Evolutionary conservation across 37 sponge, comb jelly and placozoan species (phyloP), one percentile per base, ranked within the genome.

Genomic region (Oopsacas minuta): DNA sequence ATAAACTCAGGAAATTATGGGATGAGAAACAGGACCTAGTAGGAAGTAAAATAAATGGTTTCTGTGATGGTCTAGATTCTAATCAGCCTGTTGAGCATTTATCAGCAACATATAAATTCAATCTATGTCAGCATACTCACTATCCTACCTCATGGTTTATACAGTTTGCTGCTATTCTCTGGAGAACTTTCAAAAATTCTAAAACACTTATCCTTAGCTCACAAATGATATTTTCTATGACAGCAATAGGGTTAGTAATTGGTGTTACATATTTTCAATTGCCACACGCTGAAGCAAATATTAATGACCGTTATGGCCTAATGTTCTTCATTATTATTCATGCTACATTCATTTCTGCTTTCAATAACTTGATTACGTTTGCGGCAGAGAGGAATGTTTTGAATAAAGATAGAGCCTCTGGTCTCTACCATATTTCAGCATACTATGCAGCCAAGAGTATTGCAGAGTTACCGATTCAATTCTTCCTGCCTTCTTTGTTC

Each of bases 241-340:
- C 89, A 1, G 25, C 39, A 23, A 20, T 89, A 36, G 0, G 90
- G 7, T 5, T 89, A 0, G 36, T 89, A 22, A 86, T 52, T 5
- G 36, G 86, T 36, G 38, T 91, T n/a, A 39, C 88, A 30, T 93
- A 92, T 89, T 93, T 93, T 82, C 94, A 91, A 85, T 52, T 89
- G 0, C 88, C 91, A 0, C 38, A 52, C 1, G 82, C 46, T 23
- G 93, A 91, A 52, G 52, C 34, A 37, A 61, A 82, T 86, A 89
- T 92, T 36, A 52, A 82, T 36, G 89, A 89, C 37, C 37, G 83
- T 46, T 38, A 25, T 36, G 91, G 90, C 0, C 34, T 53, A 12
- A 1, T 86, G 5, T 36, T 32, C 36, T 38, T 85, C 22, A 0
- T 34, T n/a, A 15, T 39, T 1, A 0, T 39, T n/a, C n/a, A 23